Percentiles rank a stretch among this genome's conserved stretches.
Evolutionary conservation across 2,797 vertebrate genomes (phyloP).

Genomic region (Percopsis omiscomaycus): DNA sequence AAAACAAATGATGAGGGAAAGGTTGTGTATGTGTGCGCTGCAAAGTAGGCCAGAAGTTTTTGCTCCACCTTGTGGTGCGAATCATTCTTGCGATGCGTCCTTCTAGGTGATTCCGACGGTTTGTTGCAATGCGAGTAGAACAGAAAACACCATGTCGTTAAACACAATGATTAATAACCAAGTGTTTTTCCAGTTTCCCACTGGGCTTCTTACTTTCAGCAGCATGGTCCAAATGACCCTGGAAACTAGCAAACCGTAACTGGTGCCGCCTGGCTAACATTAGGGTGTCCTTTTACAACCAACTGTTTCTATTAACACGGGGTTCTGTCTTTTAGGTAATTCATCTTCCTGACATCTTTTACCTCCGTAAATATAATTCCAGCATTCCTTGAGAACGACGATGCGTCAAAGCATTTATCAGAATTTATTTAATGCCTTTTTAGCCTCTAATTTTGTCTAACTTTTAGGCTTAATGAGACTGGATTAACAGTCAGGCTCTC

Average conservation of each 20-base stretch:
- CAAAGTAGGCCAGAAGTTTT: conserved; percentile 17
- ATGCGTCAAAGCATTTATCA: no score
- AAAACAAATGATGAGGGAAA: neutral
- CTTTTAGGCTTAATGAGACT: neutral
- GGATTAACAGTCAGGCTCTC: neutral
- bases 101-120: conserved; percentile 33
- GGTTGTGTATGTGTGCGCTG: neutral
- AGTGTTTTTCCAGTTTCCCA: neutral
- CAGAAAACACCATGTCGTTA: neutral
- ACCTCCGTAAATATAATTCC: no score
- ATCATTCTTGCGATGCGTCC: conserved; percentile 17
- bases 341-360: no score
- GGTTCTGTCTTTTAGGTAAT: no score
- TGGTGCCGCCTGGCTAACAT: conserved; percentile 23
- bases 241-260: conserved; percentile 18
- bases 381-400: no score
- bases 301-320: no score
- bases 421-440: no score
- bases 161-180: neutral
- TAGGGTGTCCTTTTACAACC: neutral
- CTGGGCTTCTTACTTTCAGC: neutral
- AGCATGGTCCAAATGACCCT: neutral
- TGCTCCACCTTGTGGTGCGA: conserved; percentile 65
- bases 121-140: neutral
- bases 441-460: neutral